These are phyloP conservation scores for Sarcophaga peregrina DNA, from an alignment of 1,140 invertebrate genomes.

Conservation along the genomic window DNA sequence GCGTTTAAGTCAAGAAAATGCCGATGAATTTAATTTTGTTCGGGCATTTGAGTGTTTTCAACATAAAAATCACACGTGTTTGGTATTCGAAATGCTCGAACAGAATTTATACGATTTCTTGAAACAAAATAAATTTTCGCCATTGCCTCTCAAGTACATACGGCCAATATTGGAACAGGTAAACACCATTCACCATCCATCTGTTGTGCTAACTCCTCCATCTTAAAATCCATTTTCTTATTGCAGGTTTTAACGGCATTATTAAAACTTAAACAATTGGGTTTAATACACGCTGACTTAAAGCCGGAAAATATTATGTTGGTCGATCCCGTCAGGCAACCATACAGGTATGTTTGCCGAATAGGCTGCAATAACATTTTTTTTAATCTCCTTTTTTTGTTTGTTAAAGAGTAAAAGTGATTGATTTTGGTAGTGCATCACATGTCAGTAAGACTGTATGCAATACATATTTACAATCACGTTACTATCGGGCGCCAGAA, in stretches of 20 bases:
- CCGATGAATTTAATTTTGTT: conserved; percentile 99
- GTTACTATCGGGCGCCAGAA: conserved; percentile 99
- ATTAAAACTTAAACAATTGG: conserved; percentile 96
- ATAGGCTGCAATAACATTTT: neutral
- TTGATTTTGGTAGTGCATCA: conserved; percentile 99
- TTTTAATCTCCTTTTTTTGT: conserved; percentile 1
- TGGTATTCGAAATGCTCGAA: conserved; percentile 99
- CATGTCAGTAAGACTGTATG: conserved; percentile 99
- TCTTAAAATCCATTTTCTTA: neutral
- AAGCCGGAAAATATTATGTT: conserved; percentile 99
- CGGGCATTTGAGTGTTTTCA: conserved; percentile 99
- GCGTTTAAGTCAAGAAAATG: conserved; percentile 97
- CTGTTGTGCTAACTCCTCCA: neutral
- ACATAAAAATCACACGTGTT: conserved; percentile 99
- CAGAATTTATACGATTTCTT: conserved; percentile 99
- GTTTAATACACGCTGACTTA: conserved; percentile 98
- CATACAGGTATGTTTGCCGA: conserved; percentile 73
- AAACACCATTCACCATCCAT: conserved; percentile 10
- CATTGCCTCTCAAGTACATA: conserved; percentile 97
- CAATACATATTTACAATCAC: conserved; percentile 98
- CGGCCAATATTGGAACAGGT: conserved; percentile 99
- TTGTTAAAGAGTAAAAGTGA: conserved; percentile 91
- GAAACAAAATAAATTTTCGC: conserved; percentile 99
- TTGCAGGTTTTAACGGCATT: conserved; percentile 84
- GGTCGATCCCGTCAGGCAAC: conserved; percentile 96